Conservation (phyloP, 1,140 invertebrate species). For the Pygmarrhopalites habei region DNA sequence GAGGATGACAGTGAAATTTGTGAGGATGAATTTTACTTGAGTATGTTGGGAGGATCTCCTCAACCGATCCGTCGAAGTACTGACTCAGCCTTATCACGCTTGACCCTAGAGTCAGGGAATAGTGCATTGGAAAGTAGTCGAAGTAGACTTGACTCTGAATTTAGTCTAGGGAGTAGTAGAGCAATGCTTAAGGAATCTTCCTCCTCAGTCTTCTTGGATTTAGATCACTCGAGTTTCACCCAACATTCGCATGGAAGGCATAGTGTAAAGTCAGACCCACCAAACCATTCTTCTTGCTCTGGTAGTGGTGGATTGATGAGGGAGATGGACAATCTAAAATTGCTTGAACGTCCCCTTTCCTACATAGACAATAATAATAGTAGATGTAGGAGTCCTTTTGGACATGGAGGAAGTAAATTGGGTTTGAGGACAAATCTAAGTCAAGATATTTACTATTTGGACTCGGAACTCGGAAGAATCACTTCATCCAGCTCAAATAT, state of each 20-base stretch:
- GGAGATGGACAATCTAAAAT: constrained; percentile 17
- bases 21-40: constrained; percentile 32
- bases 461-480: background rate
- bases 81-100: constrained; percentile 31
- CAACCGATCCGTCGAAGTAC: constrained; percentile 27
- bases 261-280: background rate
- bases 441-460: constrained; percentile 6
- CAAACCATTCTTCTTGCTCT: no score
- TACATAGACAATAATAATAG: constrained; percentile 24
- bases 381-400: no score
- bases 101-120: constrained; percentile 26
- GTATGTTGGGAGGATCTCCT: constrained; percentile 29
- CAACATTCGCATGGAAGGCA: no score
- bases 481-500: no score
- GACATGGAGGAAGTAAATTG: constrained; percentile 20
- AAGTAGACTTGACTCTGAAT: constrained; percentile 17
- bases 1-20: constrained; percentile 24
- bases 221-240: no score
- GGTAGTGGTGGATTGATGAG: constrained; percentile 21
- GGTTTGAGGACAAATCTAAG: constrained; percentile 22
- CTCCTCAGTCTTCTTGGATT: no score
- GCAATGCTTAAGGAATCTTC: no score
- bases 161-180: background rate
- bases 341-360: constrained; percentile 17
- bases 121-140: constrained; percentile 12